A percentile compares a stretch with the other conserved stretches of the same genome.
Evolutionary conservation across 2,113 vertebrate species (phyloP).

Genomic region (Turdus rufiventris): DNA sequence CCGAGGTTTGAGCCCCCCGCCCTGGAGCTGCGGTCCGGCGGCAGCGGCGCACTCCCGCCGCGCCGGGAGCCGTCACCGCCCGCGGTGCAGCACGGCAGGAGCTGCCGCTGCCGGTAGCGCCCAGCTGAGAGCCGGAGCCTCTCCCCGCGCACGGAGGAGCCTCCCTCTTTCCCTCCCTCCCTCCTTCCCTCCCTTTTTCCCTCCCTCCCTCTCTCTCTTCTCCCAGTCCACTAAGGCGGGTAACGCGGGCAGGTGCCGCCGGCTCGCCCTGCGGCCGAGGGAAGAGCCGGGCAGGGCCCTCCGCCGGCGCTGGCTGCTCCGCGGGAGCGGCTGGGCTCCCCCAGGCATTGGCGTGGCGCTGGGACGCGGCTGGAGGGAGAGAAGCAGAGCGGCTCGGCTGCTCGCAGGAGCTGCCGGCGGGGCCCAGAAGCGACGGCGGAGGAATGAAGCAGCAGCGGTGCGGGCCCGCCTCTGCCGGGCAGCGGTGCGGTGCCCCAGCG

Average conservation of each 20-base stretch:
- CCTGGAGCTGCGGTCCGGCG: not conserved
- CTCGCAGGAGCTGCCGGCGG: not conserved
- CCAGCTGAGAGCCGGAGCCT: constrained; percentile 42
- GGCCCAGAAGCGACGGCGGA: not conserved
- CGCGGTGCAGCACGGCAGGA: constrained; percentile 14
- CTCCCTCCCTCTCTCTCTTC: not conserved
- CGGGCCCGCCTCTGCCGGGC: not conserved
- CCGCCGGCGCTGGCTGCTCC: not conserved
- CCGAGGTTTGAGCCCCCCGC: not conserved
- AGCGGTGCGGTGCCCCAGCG: not conserved
- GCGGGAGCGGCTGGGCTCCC: not conserved
- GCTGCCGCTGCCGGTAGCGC: constrained; percentile 53
- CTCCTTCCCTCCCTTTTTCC: not conserved
- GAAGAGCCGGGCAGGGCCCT: constrained; percentile 6
- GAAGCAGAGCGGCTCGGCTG: not conserved
- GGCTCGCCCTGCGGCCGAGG: not conserved
- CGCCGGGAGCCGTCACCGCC: constrained; percentile 47
- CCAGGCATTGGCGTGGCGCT: not conserved
- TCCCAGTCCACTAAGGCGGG: not conserved
- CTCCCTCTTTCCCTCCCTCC: constrained; percentile 4
- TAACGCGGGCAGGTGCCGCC: not conserved
- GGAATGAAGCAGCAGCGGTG: not conserved
- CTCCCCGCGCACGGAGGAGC: constrained; percentile 32
- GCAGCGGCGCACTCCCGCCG: not conserved
- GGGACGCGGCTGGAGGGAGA: not conserved